A percentile compares a stretch with the other conserved stretches of the same genome.
Conservation (phyloP, 2,888 invertebrate species). For the Anticlea derivata region DNA sequence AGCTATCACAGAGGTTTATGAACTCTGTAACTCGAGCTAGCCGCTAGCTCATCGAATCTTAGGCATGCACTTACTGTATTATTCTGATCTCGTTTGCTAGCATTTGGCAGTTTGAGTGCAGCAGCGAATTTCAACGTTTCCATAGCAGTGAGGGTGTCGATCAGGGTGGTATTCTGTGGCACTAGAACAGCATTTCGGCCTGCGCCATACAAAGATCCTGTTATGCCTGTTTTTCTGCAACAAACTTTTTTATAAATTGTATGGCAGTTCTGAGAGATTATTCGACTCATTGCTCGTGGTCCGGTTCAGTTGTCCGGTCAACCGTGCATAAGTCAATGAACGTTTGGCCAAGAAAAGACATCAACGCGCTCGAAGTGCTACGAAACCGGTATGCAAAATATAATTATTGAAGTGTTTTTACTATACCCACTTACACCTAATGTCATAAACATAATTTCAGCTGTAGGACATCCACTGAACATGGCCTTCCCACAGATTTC, state of each 20-base stretch:
- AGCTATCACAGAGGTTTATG: no score
- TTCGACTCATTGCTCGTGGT: no score
- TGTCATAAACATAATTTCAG: no score
- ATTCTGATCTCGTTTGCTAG: slow-evolving; percentile 49
- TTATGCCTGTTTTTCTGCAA: slow-evolving; percentile 72
- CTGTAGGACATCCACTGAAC: no score
- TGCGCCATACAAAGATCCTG: slow-evolving; percentile 88
- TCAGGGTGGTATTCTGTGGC: slow-evolving; percentile 92
- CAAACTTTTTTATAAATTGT: slow-evolving; percentile 26
- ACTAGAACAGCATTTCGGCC: slow-evolving; percentile 88
- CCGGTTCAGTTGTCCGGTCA: no score
- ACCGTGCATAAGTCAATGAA: background rate
- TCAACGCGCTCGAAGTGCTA: slow-evolving; percentile 13
- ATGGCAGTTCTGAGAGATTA: no score
- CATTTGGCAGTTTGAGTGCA: slow-evolving; percentile 88
- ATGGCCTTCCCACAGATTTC: no score
- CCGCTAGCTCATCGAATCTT: background rate
- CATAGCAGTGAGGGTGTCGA: slow-evolving; percentile 91
- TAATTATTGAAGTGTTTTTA: no score
- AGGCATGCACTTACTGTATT: slow-evolving; percentile 49
- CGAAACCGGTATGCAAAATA: background rate
- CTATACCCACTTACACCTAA: no score
- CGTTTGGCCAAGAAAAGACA: slow-evolving; percentile 6
- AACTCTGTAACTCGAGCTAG: no score
- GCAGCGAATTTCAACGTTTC: slow-evolving; percentile 95